Base-by-base conservation (phyloP, 2,888 invertebrate species). In the Callyntrura sp. region DNA sequence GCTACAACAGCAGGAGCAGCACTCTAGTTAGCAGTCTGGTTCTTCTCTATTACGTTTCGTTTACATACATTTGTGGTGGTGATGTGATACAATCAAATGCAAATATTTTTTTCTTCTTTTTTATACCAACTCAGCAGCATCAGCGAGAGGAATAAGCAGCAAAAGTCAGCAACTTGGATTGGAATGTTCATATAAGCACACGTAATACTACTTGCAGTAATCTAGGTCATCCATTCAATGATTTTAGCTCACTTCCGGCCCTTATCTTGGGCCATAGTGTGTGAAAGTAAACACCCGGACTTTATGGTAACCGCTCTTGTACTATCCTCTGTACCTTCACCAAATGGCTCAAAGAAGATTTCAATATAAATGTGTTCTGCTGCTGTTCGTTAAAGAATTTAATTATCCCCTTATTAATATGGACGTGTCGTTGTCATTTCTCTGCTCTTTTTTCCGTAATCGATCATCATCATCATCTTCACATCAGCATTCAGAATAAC, bases 221-320 rank as follows among this genome's bases (percentile, higher is more conserved):
- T 87, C 87, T 87, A 79, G 87, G 87, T 87, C 87, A 87, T 87
- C 79, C 87, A 87, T 87, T 87, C 79, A 87, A 87, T 87, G 87
- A 87, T 87, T 87, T 87, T 79, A 87, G 87, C 81, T 87, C 81
- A 87, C 87, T 87, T 87, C 87, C 87, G 87, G 87, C 81, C 87
- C 87, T 87, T 81, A 81, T 87, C 79, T 45, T 87, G 81, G 17
- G 45, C 79, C 70, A 45, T 23, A 87, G 87, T 81, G 70, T 55
- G 76, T 78, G 78, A 85, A n/a, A 6, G 57, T 68, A 84, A 78
- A 78, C 85, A 85, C 85, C 85, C 78, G 85, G 85, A 85, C 78
- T 85, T 85, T 76, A 85, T 78, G 76, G 78, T 43, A 45, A 57
- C 20, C 45, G 45, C 73, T 73, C 57, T 20, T 68, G n/a, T 14